Evolutionary conservation across 2,888 invertebrate genomes (phyloP).

Genomic region (Octonoba sinensis): DNA sequence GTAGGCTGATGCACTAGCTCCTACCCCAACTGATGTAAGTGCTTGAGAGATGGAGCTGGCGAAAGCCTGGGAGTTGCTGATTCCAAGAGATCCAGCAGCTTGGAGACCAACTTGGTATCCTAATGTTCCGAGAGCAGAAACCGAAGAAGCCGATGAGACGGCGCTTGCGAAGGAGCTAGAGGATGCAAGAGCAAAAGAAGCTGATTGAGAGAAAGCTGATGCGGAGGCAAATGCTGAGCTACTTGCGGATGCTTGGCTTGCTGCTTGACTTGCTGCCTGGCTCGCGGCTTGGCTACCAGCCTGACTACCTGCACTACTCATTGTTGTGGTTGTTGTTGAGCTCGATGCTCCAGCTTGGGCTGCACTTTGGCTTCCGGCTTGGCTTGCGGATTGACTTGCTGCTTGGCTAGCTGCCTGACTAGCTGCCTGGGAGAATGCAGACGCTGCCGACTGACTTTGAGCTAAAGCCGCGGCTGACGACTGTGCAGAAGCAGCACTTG

Average conservation of each 20-base stretch:
- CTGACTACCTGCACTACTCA: no score
- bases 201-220: conserved; percentile 2
- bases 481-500: not conserved
- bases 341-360: not conserved
- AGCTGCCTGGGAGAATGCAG: not conserved
- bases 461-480: not conserved
- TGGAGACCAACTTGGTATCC: conserved; percentile 2
- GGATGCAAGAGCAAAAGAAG: not conserved
- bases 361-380: not conserved
- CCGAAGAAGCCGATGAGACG: conserved; percentile 25
- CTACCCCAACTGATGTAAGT: not conserved
- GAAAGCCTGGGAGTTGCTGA: conserved; percentile 2
- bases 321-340: no score
- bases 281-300: not conserved
- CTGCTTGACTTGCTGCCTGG: conserved; percentile 5
- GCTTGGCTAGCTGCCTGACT: not conserved
- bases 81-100: not conserved
- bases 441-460: not conserved
- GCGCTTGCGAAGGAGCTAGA: conserved; percentile 13
- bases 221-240: not conserved
- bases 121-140: not conserved
- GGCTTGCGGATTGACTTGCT: not conserved
- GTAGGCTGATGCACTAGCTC: conserved; percentile 6
- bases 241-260: conserved; percentile 1
- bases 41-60: conserved; percentile 15